These are phyloP conservation scores for Criorhina ranunculi DNA, from an alignment of 2,888 invertebrate genomes.

Conservation along the genomic window DNA sequence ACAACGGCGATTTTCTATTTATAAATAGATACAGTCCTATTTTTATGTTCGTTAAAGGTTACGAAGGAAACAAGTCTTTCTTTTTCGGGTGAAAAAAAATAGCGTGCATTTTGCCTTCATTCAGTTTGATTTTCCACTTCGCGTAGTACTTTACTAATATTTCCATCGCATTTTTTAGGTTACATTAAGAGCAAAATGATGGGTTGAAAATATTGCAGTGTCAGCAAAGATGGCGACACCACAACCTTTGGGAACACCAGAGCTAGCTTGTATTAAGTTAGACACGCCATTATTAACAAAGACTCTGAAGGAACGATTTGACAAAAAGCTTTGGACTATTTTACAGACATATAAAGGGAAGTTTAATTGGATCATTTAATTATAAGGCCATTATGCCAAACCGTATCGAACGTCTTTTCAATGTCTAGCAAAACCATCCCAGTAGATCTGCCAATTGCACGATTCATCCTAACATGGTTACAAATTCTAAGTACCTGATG, in stretches of 20 bases:
- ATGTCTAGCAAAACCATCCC: neutral
- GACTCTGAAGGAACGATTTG: neutral
- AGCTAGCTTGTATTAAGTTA: neutral
- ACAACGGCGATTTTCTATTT: neutral
- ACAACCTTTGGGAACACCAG: neutral
- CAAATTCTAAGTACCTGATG: neutral
- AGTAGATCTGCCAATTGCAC: neutral
- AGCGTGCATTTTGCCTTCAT: neutral
- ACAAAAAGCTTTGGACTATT: neutral
- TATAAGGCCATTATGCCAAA: neutral
- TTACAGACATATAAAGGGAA: neutral
- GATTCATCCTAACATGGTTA: neutral
- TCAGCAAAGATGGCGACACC: conserved; percentile 1
- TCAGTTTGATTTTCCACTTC: conserved; percentile 10
- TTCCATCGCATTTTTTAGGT: neutral
- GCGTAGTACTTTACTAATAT: conserved; percentile 3
- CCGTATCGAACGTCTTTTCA: neutral
- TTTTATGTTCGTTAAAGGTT: neutral
- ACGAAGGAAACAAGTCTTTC: conserved; percentile 5
- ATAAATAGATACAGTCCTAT: neutral
- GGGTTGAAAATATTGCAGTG: conserved; percentile 10
- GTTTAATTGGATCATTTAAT: neutral
- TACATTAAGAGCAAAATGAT: conserved; percentile 11
- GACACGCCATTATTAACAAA: neutral
- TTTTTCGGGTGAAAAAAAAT: conserved; percentile 13